Percentiles rank a stretch among this genome's conserved stretches.
phyloP scores from a whole-genome alignment of 2,113 vertebrate species.

The Antechinus stuartii region DNA sequence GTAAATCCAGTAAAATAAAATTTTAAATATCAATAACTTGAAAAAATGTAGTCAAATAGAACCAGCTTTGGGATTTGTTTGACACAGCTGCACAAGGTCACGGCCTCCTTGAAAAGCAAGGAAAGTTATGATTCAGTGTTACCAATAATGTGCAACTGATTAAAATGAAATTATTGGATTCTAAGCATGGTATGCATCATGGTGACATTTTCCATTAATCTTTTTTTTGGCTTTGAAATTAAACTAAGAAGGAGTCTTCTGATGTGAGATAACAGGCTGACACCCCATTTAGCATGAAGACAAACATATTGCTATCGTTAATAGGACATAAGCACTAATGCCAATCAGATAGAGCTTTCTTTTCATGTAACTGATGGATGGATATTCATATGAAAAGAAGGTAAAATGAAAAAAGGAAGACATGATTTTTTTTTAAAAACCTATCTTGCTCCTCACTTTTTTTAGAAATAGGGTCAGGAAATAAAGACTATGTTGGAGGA shows the following conservation, averaged over 20 bases:
- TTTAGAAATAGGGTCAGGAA: background rate
- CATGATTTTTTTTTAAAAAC: background rate
- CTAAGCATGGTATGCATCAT: constrained; percentile 67
- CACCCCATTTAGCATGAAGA: constrained; percentile 62
- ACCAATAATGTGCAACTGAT: constrained; percentile 73
- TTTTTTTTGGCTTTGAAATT: constrained; percentile 70
- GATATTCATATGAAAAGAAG: constrained; percentile 35
- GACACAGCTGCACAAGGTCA: constrained; percentile 59
- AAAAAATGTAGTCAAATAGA: constrained; percentile 41
- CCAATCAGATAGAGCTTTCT: background rate
- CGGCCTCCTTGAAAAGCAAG: constrained; percentile 60
- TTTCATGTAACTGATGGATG: background rate
- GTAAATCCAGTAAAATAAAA: constrained; percentile 61
- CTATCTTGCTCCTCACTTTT: background rate
- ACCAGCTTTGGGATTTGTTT: constrained; percentile 46
- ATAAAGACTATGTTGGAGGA: background rate
- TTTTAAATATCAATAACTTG: constrained; percentile 35
- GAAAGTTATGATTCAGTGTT: constrained; percentile 69
- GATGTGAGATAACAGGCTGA: constrained; percentile 65
- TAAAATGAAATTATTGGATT: constrained; percentile 79
- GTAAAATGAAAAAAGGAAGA: constrained; percentile 52
- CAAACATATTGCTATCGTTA: constrained; percentile 41
- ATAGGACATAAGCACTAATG: constrained; percentile 31
- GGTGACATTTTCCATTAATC: constrained; percentile 69
- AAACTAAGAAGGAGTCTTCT: constrained; percentile 72